phyloP scores from a whole-genome alignment of 1,140 invertebrate genomes.

The Heliothis virescens region DNA sequence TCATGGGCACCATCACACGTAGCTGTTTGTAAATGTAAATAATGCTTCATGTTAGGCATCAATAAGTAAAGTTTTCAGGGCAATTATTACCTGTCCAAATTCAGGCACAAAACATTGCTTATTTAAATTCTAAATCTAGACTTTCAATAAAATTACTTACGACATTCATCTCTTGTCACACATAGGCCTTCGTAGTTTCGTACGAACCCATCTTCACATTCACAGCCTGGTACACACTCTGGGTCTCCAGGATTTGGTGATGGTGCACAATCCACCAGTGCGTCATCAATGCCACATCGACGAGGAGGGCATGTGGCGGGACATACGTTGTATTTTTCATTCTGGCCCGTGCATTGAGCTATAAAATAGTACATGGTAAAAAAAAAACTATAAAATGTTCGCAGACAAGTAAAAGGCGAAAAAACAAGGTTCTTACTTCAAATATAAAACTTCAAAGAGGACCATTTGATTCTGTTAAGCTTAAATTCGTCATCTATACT shows the following conservation, averaged over 20 bases:
- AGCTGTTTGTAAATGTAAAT: not conserved
- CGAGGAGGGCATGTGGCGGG: not conserved
- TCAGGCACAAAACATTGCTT: too few relatives aligned
- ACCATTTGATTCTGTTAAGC: too few relatives aligned
- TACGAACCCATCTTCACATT: conserved; percentile 50
- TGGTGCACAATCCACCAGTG: not conserved
- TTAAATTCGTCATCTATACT: too few relatives aligned
- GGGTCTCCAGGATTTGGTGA: not conserved
- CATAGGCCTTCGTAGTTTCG: conserved; percentile 48
- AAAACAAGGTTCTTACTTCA: too few relatives aligned
- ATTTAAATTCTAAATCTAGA: not conserved
- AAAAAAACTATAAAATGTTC: too few relatives aligned
- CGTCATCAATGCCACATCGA: not conserved
- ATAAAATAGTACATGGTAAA: too few relatives aligned
- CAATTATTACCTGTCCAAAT: too few relatives aligned
- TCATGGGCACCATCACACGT: not conserved
- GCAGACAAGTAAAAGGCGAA: too few relatives aligned
- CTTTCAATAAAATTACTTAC: conserved; percentile 32
- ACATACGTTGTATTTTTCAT: conserved; percentile 22
- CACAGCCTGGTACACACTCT: conserved; percentile 35
- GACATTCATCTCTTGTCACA: conserved; percentile 49
- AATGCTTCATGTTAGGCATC: not conserved
- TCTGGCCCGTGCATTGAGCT: conserved; percentile 9
- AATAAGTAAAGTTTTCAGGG: too few relatives aligned
- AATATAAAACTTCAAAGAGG: too few relatives aligned